Conservation (phyloP, 2,888 invertebrate genomes). For the Micoletzkya japonica region DNA sequence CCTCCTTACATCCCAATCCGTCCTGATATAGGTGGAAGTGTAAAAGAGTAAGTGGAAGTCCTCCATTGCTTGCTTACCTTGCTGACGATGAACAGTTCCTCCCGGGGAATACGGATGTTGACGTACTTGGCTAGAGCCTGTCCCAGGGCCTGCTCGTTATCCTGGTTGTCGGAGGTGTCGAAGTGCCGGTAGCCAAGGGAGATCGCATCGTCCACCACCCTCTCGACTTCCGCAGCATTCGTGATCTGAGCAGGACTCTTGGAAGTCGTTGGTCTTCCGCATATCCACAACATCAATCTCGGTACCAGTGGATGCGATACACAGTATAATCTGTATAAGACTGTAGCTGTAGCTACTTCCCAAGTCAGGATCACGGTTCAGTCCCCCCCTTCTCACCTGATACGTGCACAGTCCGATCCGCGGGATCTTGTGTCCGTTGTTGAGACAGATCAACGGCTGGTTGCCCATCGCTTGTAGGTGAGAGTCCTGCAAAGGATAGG, state of each 20-base stretch:
- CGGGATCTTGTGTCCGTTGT: conserved; percentile 51
- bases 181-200: conserved; percentile 81
- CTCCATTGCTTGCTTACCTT: conserved; percentile 74
- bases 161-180: conserved; percentile 79
- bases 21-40: too few species aligned
- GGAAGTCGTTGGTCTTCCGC: not conserved
- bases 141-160: conserved; percentile 77
- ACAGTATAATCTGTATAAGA: too few species aligned
- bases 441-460: conserved; percentile 36
- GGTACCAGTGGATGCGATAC: too few species aligned
- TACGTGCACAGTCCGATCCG: conserved; percentile 52
- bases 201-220: conserved; percentile 36
- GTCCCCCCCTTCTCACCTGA: conserved; percentile 29
- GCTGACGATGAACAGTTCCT: conserved; percentile 81
- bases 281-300: not conserved
- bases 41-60: too few species aligned
- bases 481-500: too few species aligned
- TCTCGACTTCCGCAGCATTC: not conserved
- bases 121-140: conserved; percentile 76
- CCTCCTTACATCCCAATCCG: too few species aligned
- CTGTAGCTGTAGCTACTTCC: not conserved
- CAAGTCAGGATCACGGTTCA: not conserved
- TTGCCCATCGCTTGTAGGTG: too few species aligned
- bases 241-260: not conserved
- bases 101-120: conserved; percentile 73